Base-by-base conservation (phyloP, 2,888 invertebrate species). In the Sphecodes monilicornis region DNA sequence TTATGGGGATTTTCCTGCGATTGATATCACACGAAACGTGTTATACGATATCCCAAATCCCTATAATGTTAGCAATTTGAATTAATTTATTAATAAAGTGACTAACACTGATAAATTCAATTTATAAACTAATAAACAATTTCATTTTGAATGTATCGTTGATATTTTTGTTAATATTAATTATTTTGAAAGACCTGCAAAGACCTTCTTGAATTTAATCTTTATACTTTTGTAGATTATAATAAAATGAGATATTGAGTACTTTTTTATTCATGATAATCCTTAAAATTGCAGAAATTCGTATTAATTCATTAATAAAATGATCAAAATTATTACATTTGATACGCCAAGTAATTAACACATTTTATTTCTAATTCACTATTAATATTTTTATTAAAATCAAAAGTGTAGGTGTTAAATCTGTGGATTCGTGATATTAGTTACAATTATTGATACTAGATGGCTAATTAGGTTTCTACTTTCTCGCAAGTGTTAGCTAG, bases 401-500 rank as follows among this genome's bases (percentile, higher is more conserved):
- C 10, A 10, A 32, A 32, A 6, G 16, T 18, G 18, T 18, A 64
- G 16, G 22, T 18, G 6, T 36, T 3, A 3, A 0, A 32, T 64
- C 10, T 22, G 1, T 11, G 18, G 8, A 60, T 29, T 4, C 29
- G 2, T 29, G 22, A 60, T 32, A 10, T 66, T 85, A 84, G 85
- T 85, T 57, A 73, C 4, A 41, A 2, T n/a, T n/a, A 32, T 36
- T 8, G 39, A 68, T 29, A 8, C 5, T 22, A 85, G 79, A 32
- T 29, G 29, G 18, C 60, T 18, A 60, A 29, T 29, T 60, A 60
- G 1, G 3, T n/a, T 11, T 0, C 5, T 3, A 10, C 22, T 80
- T 88, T 87, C 88, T 86, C 88, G 69, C 74, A 54, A 85, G 89
- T 82, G 41, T 1, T 76, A 1, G 1, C 1, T 29, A 8, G 0